Percentiles rank a stretch among this genome's conserved stretches.
Conservation (phyloP, 2,888 invertebrate genomes). For the Dicranocentrus wangi region DNA sequence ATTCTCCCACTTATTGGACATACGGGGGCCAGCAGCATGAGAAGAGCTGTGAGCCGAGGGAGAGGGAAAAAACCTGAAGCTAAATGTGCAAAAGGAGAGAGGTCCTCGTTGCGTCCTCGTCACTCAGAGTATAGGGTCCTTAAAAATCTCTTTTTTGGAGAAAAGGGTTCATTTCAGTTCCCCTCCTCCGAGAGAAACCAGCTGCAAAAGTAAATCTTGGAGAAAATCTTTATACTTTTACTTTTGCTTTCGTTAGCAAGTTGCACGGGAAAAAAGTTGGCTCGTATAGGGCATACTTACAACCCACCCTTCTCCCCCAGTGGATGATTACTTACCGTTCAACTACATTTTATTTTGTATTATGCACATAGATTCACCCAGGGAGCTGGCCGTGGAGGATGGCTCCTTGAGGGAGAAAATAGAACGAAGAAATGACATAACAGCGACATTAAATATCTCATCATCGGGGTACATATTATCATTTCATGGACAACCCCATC, state of each 20-base stretch:
- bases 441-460: conserved; percentile 32
- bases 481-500: background rate
- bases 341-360: background rate
- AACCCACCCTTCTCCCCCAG: background rate
- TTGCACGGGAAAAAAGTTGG: conserved; percentile 29
- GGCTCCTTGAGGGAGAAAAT: background rate
- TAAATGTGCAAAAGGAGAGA: conserved; percentile 24
- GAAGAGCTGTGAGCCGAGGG: conserved; percentile 34
- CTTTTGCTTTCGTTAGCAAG: conserved; percentile 43
- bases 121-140: conserved; percentile 18
- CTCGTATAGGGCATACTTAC: conserved; percentile 31
- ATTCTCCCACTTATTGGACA: conserved; percentile 59
- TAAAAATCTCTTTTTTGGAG: conserved; percentile 36
- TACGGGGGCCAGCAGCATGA: conserved; percentile 48
- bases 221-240: conserved; percentile 35
- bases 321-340: conserved; percentile 22
- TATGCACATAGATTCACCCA: background rate
- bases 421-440: conserved; percentile 23
- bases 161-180: conserved; percentile 35
- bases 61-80: conserved; percentile 15
- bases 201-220: conserved; percentile 35
- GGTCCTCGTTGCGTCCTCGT: conserved; percentile 15
- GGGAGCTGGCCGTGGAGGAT: background rate
- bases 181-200: conserved; percentile 32
- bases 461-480: conserved; percentile 29